Evolutionary conservation across 2,113 vertebrate species (phyloP).

Genomic region (Aegotheles bennettii): DNA sequence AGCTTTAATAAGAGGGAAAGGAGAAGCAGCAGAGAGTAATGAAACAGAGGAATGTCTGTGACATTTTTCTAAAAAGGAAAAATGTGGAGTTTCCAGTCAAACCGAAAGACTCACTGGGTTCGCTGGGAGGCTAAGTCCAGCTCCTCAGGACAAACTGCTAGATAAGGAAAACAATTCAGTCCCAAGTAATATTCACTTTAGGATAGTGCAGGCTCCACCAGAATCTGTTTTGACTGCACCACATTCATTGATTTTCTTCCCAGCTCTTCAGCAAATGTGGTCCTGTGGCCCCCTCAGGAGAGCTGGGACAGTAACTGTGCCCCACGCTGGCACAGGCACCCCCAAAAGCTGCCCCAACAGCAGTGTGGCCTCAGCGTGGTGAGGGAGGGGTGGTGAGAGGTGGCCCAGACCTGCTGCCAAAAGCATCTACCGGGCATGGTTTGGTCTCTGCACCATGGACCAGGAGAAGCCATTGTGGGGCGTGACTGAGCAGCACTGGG

Average conservation of each 20-base stretch:
- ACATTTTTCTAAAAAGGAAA: constrained; percentile 80
- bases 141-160: constrained; percentile 62
- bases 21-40: constrained; percentile 66
- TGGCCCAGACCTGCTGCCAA: not conserved
- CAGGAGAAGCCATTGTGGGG: not conserved
- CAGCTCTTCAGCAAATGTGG: not conserved
- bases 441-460: accelerated
- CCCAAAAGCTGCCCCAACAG: accelerated
- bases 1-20: constrained; percentile 56
- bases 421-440: accelerated
- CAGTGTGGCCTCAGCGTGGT: accelerated
- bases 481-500: accelerated
- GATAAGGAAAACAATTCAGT: constrained; percentile 63
- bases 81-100: constrained; percentile 76
- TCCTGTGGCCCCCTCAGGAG: not conserved
- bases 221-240: constrained; percentile 45
- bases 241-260: constrained; percentile 33
- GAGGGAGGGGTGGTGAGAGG: not conserved
- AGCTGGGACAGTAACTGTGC: accelerated
- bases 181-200: constrained; percentile 50
- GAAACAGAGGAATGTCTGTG: constrained; percentile 70
- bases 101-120: constrained; percentile 74
- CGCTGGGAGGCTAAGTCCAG: constrained; percentile 64
- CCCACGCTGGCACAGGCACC: accelerated
- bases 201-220: not conserved